Evolutionary conservation across 2,888 invertebrate species (phyloP).

Genomic region (Drosophila subsilvestris): DNA sequence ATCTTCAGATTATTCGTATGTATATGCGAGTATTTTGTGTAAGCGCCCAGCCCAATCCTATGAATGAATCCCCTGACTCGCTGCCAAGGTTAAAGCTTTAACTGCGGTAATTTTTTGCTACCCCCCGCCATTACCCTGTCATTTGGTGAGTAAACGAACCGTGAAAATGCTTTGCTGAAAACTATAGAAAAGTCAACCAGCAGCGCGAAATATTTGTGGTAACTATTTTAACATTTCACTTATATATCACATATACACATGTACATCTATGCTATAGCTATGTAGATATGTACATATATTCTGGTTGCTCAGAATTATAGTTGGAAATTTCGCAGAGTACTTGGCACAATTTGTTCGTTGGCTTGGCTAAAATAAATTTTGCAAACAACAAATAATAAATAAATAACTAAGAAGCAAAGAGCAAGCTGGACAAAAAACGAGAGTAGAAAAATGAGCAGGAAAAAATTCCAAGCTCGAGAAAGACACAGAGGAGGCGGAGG

Average conservation of each 20-base stretch:
- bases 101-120: conserved; percentile 6
- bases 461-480: neutral
- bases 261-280: neutral
- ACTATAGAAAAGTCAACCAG: conserved; percentile 14
- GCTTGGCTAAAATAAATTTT: conserved; percentile 54
- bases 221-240: conserved; percentile 27
- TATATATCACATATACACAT: neutral
- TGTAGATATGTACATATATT: neutral
- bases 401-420: conserved; percentile 50
- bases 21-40: too few species aligned
- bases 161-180: conserved; percentile 27
- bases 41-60: neutral
- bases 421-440: conserved; percentile 30
- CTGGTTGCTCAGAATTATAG: conserved; percentile 3
- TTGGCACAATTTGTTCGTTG: neutral
- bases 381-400: conserved; percentile 67
- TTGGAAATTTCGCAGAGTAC: conserved; percentile 20
- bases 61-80: neutral
- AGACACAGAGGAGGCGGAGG: neutral
- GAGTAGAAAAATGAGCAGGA: neutral
- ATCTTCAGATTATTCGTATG: too few species aligned
- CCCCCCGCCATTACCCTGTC: conserved; percentile 4
- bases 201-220: conserved; percentile 18
- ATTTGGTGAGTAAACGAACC: conserved; percentile 31
- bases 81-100: neutral